Evolutionary conservation across 2,797 vertebrate species (phyloP), one percentile per base, ranked within the genome.

Genomic region (Cyclura pinguis): DNA sequence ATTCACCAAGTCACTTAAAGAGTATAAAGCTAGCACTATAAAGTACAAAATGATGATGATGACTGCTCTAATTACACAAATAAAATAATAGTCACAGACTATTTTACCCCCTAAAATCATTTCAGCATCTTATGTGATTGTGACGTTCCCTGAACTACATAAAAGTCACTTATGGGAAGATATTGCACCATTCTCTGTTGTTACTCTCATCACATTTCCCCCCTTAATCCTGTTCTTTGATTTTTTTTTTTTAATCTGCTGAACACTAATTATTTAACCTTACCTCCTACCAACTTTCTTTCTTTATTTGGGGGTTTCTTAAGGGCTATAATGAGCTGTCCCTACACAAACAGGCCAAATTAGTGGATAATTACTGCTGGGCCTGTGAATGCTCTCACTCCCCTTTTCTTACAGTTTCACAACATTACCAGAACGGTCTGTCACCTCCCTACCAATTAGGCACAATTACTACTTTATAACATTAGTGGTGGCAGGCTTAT

Each of bases 391-490:
- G 97, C 98, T 98, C 98, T 97, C 97, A 98, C 96, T 97, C 97
- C 97, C 97, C 94, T 97, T 97, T 97, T 97, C 97, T 97, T 97
- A 97, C 96, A 97, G 97, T 98, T 97, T 98, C 97, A 98, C 97
- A 98, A 97, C 97, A 98, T 98, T 98, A 98, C 97, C 96, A 98
- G 98, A 99, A 98, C 98, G 98, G 98, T 97, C 98, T 98, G 98
- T 98, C 98, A 98, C 98, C 98, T 99, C 98, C 98, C 98, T 98
- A 98, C 98, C 98, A 99, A 99, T 99, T 99, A 99, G 98, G 98
- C 98, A 98, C 98, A 98, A 99, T 99, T 99, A 98, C 98, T 98
- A 98, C 98, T 98, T 98, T 98, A 98, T 98, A 98, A 98, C 98
- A 98, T 98, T 98, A 97, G 96, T 97, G 97, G 97, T 97, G 98